A percentile compares a stretch with the other conserved stretches of the same genome.
These are phyloP conservation scores for Anagyrus pseudococci DNA, from an alignment of 2,888 invertebrate genomes.

Conservation along the genomic window DNA sequence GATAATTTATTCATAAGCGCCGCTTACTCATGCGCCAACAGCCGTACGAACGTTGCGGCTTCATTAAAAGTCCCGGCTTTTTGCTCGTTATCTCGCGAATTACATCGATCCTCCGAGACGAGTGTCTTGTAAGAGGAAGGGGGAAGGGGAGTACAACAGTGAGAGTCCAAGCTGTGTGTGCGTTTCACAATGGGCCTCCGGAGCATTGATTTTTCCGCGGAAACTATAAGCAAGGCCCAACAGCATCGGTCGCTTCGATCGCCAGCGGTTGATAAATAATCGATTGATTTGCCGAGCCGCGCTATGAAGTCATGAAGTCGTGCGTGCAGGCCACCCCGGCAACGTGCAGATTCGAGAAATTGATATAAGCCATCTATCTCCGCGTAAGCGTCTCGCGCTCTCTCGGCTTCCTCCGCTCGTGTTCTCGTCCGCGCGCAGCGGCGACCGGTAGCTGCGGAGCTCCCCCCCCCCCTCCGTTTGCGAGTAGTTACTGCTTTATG, in stretches of 20 bases:
- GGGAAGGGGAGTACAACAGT: no score
- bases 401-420: constrained; percentile 20
- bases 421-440: no score
- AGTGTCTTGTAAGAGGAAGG: background rate
- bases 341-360: constrained; percentile 45
- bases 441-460: no score
- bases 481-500: no score
- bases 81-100: constrained; percentile 32
- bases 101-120: constrained; percentile 29
- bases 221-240: background rate
- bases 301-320: constrained; percentile 48
- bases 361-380: constrained; percentile 46
- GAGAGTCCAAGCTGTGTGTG: background rate
- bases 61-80: constrained; percentile 28
- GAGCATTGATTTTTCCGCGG: background rate
- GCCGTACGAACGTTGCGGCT: constrained; percentile 22
- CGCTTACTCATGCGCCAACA: constrained; percentile 26
- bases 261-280: constrained; percentile 40
- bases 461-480: no score
- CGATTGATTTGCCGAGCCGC: constrained; percentile 55
- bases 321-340: constrained; percentile 3
- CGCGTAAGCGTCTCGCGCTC: constrained; percentile 16
- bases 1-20: constrained; percentile 37
- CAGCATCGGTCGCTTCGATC: background rate
- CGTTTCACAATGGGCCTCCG: no score